These are phyloP conservation scores for Rhagoletis zephyria DNA, from an alignment of 1,140 invertebrate species.

Conservation along the genomic window DNA sequence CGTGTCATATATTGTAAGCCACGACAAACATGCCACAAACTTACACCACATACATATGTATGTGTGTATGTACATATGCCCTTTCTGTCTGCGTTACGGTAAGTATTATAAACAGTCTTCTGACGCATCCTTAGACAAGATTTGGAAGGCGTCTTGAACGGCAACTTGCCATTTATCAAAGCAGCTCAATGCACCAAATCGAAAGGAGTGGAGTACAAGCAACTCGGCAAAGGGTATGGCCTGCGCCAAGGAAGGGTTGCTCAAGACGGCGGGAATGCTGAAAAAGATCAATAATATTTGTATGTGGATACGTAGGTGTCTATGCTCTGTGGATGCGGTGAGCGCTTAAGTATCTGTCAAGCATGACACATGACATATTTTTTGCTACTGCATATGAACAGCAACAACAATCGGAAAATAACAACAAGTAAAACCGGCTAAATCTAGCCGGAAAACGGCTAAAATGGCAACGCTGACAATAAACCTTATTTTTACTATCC, in stretches of 20 bases:
- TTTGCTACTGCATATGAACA: not conserved
- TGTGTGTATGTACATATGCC: not conserved
- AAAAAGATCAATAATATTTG: not conserved
- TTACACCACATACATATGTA: not conserved
- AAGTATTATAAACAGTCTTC: not conserved
- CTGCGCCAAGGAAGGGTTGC: not conserved
- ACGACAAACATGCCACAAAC: not conserved
- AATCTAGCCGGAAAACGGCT: too few species aligned
- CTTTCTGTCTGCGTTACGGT: not conserved
- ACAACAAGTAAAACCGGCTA: too few species aligned
- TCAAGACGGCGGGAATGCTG: not conserved
- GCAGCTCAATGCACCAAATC: constrained; percentile 13
- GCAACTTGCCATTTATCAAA: constrained; percentile 27
- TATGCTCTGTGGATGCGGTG: not conserved
- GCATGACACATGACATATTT: constrained; percentile 46
- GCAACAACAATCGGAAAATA: not conserved
- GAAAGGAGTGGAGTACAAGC: not conserved
- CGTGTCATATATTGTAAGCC: not conserved
- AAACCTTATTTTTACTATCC: not conserved
- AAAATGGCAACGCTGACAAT: too few species aligned
- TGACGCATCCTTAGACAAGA: constrained; percentile 8
- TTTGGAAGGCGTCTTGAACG: not conserved
- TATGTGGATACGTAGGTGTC: not conserved
- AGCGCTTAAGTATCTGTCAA: constrained; percentile 52
- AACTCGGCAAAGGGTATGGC: not conserved